These are phyloP conservation scores for Lycocerus yunnanus DNA, from an alignment of 2,888 invertebrate genomes.

Conservation along the genomic window DNA sequence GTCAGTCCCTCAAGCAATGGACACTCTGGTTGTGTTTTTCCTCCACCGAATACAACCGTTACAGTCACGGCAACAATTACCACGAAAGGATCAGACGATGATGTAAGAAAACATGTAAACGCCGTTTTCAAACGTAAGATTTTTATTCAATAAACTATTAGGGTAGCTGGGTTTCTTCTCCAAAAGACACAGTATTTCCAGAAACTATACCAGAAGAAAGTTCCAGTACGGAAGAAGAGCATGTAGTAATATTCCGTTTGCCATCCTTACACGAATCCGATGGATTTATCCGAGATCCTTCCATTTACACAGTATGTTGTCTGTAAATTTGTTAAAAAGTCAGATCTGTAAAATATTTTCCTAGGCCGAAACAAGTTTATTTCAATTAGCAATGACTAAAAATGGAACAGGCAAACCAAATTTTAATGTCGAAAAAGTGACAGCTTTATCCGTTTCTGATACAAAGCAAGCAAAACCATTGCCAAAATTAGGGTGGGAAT, in stretches of 20 bases:
- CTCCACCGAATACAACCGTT: slow-evolving; percentile 44
- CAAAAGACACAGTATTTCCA: slow-evolving; percentile 86
- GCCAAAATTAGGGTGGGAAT: slow-evolving; percentile 64
- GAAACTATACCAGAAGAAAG: slow-evolving; percentile 93
- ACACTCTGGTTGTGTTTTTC: slow-evolving; percentile 51
- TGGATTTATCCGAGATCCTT: slow-evolving; percentile 74
- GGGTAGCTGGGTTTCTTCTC: slow-evolving; percentile 80
- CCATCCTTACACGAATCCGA: slow-evolving; percentile 75
- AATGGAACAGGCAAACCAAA: slow-evolving; percentile 56
- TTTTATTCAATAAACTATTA: slow-evolving; percentile 48
- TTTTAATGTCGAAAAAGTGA: slow-evolving; percentile 58
- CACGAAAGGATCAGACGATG: slow-evolving; percentile 59
- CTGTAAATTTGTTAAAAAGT: not conserved
- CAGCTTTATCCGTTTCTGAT: slow-evolving; percentile 54
- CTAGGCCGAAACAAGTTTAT: slow-evolving; percentile 78
- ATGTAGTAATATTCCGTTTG: slow-evolving; percentile 85
- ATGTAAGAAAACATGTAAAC: slow-evolving; percentile 53
- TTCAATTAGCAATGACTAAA: slow-evolving; percentile 65
- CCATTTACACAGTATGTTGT: slow-evolving; percentile 74
- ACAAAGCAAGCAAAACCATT: slow-evolving; percentile 56
- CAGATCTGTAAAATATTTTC: slow-evolving; percentile 20
- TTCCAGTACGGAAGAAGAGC: slow-evolving; percentile 90
- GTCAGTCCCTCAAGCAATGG: slow-evolving; percentile 46
- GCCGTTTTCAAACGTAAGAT: not conserved
- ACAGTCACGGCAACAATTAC: slow-evolving; percentile 54